Percentiles rank a stretch among this genome's conserved stretches.
phyloP scores from a whole-genome alignment of 2,797 vertebrate species.

The Pelodytes ibericus region DNA sequence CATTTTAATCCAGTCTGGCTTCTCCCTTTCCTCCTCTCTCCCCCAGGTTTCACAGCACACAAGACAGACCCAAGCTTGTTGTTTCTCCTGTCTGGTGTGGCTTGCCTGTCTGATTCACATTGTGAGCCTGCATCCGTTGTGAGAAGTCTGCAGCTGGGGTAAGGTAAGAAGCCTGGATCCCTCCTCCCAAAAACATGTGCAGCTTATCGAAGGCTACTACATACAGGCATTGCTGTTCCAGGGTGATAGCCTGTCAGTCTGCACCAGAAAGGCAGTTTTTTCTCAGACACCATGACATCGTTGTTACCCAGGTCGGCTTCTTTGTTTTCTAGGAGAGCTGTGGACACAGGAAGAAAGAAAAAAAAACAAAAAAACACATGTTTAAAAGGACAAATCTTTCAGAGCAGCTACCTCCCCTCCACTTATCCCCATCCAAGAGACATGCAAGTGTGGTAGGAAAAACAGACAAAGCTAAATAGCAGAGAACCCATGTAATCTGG shows the following conservation, averaged over 20 bases:
- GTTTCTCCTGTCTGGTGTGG: conserved; percentile 41
- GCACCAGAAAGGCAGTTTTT: neutral
- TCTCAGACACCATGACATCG: conserved; percentile 13
- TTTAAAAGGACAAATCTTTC: neutral
- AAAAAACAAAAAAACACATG: too few species aligned
- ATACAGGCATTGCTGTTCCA: conserved; percentile 43
- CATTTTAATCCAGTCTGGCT: conserved; percentile 72
- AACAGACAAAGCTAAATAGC: neutral
- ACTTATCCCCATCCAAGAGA: neutral
- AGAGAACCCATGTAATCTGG: neutral
- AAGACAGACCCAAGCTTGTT: conserved; percentile 43
- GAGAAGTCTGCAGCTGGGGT: conserved; percentile 8
- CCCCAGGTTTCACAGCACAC: conserved; percentile 58
- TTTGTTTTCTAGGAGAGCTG: conserved; percentile 16
- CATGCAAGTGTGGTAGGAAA: neutral
- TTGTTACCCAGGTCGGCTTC: neutral
- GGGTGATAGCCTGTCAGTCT: conserved; percentile 35
- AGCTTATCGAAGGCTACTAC: conserved; percentile 39
- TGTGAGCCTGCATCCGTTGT: conserved; percentile 34
- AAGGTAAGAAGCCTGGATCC: conserved; percentile 5
- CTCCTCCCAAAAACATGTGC: conserved; percentile 49
- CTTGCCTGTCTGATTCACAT: conserved; percentile 15
- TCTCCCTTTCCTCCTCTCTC: conserved; percentile 57
- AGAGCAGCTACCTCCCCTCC: neutral
- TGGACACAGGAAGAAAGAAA: conserved; percentile 3